Evolutionary conservation across 1,140 invertebrate species (phyloP).

Genomic region (Mycetomoellerius zeteki): DNA sequence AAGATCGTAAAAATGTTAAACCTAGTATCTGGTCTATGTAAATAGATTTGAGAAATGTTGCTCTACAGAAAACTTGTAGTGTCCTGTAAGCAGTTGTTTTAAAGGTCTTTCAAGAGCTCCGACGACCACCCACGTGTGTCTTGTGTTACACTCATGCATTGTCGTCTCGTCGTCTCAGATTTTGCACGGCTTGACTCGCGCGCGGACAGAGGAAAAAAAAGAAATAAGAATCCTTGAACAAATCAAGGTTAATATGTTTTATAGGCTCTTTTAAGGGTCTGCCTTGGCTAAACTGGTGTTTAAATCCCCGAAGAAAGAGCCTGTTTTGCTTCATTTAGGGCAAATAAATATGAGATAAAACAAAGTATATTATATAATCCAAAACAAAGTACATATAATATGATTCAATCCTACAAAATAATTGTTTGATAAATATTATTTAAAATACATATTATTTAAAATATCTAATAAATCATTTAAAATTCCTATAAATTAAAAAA

Average conservation of each 20-base stretch:
- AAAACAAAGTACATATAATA: not conserved
- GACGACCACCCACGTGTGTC: slow-evolving; percentile 59
- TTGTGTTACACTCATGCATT: slow-evolving; percentile 54
- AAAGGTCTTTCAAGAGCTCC: slow-evolving; percentile 3
- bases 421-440: not conserved
- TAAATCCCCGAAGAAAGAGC: not conserved
- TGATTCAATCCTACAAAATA: not conserved
- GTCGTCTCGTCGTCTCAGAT: slow-evolving; percentile 52
- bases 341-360: not conserved
- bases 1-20: not conserved
- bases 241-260: slow-evolving; percentile 60
- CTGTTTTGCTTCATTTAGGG: not conserved
- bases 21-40: not conserved
- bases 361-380: not conserved
- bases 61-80: slow-evolving; percentile 1
- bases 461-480: not conserved
- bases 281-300: slow-evolving; percentile 40
- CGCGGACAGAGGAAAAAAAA: not conserved
- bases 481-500: not conserved
- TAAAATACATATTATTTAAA: not conserved
- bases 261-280: not conserved
- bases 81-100: slow-evolving; percentile 6
- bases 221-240: not conserved
- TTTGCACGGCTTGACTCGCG: slow-evolving; percentile 21
- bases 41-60: not conserved